phyloP scores from a whole-genome alignment of 1,140 invertebrate species.

The Zaprionus tsacasi region DNA sequence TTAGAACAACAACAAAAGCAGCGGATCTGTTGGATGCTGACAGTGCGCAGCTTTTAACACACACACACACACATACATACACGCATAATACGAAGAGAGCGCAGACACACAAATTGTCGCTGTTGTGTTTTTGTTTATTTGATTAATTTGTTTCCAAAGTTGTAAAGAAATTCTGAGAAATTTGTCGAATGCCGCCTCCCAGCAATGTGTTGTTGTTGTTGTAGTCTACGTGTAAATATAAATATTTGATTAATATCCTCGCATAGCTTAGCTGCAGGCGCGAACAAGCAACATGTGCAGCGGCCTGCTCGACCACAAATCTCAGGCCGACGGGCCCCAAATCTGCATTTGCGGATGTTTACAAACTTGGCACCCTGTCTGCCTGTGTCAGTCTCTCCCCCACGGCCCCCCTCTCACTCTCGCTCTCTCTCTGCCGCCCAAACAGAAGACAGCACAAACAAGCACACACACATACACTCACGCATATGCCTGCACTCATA shows the following conservation, averaged over 20 bases:
- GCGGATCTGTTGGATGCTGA: conserved; percentile 42
- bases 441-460: conserved; percentile 55
- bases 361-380: conserved; percentile 70
- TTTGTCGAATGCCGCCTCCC: conserved; percentile 58
- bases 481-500: conserved; percentile 31
- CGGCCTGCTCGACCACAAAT: conserved; percentile 36
- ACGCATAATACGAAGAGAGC: conserved; percentile 1
- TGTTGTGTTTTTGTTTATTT: conserved; percentile 59
- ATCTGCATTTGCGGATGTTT: conserved; percentile 79
- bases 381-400: neutral
- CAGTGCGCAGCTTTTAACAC: conserved; percentile 63
- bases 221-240: conserved; percentile 70
- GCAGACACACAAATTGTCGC: conserved; percentile 38
- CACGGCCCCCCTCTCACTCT: neutral
- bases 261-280: conserved; percentile 42
- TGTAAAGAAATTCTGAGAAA: conserved; percentile 74
- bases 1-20: conserved; percentile 5
- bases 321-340: conserved; percentile 22
- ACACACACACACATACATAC: conserved; percentile 11
- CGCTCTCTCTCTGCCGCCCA: neutral
- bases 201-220: conserved; percentile 39
- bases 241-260: conserved; percentile 81
- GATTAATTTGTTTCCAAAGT: conserved; percentile 77
- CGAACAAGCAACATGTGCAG: conserved; percentile 58
- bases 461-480: conserved; percentile 28